phyloP scores from a whole-genome alignment of 2,113 vertebrate genomes.

The Pycnonotus jocosus region DNA sequence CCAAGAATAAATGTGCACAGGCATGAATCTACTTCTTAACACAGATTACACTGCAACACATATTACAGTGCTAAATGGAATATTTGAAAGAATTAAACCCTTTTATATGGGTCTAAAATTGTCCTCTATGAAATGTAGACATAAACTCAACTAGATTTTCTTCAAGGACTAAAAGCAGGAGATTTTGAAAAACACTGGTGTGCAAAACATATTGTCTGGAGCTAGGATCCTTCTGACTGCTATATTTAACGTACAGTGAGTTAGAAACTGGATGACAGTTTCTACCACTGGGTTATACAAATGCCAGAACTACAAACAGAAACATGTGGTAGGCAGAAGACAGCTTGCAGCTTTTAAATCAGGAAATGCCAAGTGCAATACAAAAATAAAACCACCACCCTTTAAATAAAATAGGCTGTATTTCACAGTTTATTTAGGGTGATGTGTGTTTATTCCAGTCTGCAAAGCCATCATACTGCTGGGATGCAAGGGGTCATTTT shows the following conservation, averaged over 20 bases:
- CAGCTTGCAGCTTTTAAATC: background rate
- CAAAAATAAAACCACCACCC: slow-evolving; percentile 14
- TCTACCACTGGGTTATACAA: background rate
- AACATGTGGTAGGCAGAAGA: slow-evolving; percentile 25
- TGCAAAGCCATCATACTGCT: background rate
- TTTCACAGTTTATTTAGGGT: slow-evolving; percentile 12
- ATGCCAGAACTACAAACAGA: slow-evolving; percentile 26
- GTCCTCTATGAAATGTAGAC: background rate
- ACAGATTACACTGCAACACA: background rate
- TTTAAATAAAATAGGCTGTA: slow-evolving; percentile 5
- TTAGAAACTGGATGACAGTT: background rate
- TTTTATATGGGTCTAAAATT: background rate
- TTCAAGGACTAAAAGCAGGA: background rate
- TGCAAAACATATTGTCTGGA: background rate
- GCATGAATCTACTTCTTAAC: background rate
- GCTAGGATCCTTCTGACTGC: background rate
- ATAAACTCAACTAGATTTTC: background rate
- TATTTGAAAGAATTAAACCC: background rate
- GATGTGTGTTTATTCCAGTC: background rate
- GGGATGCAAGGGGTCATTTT: background rate
- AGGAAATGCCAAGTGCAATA: slow-evolving; percentile 19
- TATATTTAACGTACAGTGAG: background rate
- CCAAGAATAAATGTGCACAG: background rate
- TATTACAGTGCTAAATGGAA: background rate
- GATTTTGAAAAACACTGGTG: background rate